phyloP scores from a whole-genome alignment of 2,888 invertebrate species.

The Heliconius erato region DNA sequence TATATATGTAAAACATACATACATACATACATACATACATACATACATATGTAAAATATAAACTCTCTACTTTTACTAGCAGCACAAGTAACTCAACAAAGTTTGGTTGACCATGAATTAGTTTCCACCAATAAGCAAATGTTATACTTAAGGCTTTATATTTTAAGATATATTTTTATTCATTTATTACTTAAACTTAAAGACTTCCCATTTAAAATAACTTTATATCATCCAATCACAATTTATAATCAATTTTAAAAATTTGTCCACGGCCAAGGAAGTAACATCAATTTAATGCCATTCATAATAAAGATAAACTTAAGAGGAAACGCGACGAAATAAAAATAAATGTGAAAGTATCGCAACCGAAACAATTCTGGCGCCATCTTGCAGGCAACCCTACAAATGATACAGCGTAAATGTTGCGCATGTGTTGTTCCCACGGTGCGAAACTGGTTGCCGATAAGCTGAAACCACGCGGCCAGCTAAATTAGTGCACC shows the following conservation, averaged over 20 bases:
- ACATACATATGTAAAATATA: too few relatives aligned
- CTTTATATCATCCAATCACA: neutral
- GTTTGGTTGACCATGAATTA: too few relatives aligned
- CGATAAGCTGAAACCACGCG: constrained; percentile 82
- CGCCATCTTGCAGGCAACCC: constrained; percentile 64
- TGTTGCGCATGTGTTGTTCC: constrained; percentile 80
- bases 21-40: too few relatives aligned
- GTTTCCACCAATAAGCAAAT: constrained; percentile 8
- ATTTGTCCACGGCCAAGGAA: constrained; percentile 23
- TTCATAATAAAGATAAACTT: constrained; percentile 39
- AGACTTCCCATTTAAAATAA: neutral
- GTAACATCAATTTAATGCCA: constrained; percentile 26
- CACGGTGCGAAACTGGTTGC: constrained; percentile 83
- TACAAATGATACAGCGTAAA: constrained; percentile 77
- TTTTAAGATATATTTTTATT: neutral
- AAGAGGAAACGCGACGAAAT: constrained; percentile 42
- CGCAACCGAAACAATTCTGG: constrained; percentile 51
- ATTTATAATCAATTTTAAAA: constrained; percentile 5
- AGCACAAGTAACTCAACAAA: too few relatives aligned
- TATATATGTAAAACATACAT: too few relatives aligned
- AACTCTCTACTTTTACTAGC: too few relatives aligned
- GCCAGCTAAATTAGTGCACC: constrained; percentile 79
- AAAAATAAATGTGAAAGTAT: constrained; percentile 56
- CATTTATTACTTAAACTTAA: neutral
- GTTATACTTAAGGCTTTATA: constrained; percentile 14